Conservation (phyloP, 2,888 invertebrate species). For the Alloscopus bannaensis region DNA sequence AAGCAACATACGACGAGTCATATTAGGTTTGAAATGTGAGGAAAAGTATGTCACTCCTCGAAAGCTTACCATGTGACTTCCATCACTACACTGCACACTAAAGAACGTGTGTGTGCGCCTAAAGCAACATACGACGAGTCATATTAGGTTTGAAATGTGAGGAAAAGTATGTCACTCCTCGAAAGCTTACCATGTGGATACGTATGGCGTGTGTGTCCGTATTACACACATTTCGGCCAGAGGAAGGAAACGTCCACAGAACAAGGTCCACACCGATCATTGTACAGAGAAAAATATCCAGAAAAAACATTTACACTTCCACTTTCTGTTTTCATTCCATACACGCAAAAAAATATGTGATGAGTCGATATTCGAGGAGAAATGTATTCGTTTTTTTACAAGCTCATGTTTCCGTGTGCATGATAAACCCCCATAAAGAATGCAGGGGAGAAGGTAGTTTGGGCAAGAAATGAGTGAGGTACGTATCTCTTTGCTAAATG, state of each 20-base stretch:
- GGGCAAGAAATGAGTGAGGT: background rate
- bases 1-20: too few species aligned
- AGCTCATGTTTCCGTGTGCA: constrained; percentile 1
- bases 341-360: too few species aligned
- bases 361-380: too few species aligned
- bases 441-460: constrained; percentile 9
- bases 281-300: constrained; percentile 3
- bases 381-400: background rate
- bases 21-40: too few species aligned
- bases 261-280: background rate
- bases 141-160: too few species aligned
- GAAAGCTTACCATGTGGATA: constrained; percentile 92
- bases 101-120: too few species aligned
- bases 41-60: too few species aligned
- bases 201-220: constrained; percentile 78
- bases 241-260: background rate
- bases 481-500: background rate
- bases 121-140: too few species aligned
- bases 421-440: constrained; percentile 17
- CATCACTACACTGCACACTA: too few species aligned
- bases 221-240: background rate
- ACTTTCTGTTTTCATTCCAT: background rate
- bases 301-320: constrained; percentile 4
- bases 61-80: too few species aligned
- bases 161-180: too few species aligned